Conservation (phyloP, 2,888 invertebrate genomes). For the Cephus nigrinus region DNA sequence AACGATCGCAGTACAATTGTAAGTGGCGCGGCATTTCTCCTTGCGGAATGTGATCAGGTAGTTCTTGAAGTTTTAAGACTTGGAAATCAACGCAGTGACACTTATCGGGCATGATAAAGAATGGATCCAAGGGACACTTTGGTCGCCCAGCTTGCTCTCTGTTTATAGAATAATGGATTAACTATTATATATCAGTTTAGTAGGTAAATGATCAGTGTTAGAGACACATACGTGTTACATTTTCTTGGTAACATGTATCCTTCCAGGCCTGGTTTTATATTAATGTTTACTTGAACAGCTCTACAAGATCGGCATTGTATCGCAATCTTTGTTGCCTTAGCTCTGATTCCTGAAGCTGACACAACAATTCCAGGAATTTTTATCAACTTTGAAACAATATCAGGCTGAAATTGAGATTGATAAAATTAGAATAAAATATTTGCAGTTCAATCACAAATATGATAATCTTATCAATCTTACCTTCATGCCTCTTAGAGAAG, state of each 20-base stretch:
- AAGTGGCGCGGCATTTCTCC: constrained; percentile 98
- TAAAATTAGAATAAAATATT: constrained; percentile 10
- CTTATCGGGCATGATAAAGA: constrained; percentile 97
- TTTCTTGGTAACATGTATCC: constrained; percentile 95
- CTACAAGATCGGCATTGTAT: constrained; percentile 96
- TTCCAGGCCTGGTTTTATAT: constrained; percentile 94
- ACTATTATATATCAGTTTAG: constrained; percentile 1
- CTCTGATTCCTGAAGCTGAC: constrained; percentile 91
- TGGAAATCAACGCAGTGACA: constrained; percentile 98
- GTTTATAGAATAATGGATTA: neutral
- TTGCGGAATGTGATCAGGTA: constrained; percentile 93
- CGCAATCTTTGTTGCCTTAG: constrained; percentile 95
- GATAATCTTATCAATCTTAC: constrained; percentile 66
- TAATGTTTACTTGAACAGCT: constrained; percentile 87
- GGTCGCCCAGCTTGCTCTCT: constrained; percentile 93
- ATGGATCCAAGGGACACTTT: constrained; percentile 97
- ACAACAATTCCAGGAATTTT: constrained; percentile 97
- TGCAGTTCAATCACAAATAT: neutral
- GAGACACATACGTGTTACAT: constrained; percentile 83
- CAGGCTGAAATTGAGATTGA: constrained; percentile 75
- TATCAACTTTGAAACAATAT: constrained; percentile 90
- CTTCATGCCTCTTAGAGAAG: constrained; percentile 86
- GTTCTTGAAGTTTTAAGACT: constrained; percentile 95
- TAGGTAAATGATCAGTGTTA: constrained; percentile 3
- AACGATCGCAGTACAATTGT: constrained; percentile 93